Evolutionary conservation across 2,888 invertebrate genomes (phyloP), one percentile per base, ranked within the genome.

Genomic region (Nomada fucata): DNA sequence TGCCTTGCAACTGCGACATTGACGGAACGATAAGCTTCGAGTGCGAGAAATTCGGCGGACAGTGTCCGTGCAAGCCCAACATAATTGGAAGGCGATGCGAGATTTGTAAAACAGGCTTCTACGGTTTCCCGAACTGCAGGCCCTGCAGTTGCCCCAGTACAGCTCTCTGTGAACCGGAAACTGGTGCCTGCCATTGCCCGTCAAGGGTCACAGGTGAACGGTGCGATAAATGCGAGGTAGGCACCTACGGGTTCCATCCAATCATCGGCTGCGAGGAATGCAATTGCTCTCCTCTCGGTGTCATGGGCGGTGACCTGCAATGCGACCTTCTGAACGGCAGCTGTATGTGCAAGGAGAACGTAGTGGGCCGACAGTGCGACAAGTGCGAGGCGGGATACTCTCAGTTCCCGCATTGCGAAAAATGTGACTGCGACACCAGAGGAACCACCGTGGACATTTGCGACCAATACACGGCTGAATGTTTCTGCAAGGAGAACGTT

Each of bases 201-300:
- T 96, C 97, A 2, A 96, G 97, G 88, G 99, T 99, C 0, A 97
- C 96, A 36, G 99, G 99, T 0, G 96, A 96, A 44, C 95, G 96
- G 81, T 99, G 99, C 93, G 97, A 99, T 91, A 96, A 96, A 83
- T 99, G 99, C 93, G 96, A 96, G 82, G 96, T 97, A 0, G 96
- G 96, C 82, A 99, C 99, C 0, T 99, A 97, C 92, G 98, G 98
- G 59, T 98, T 97, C 92, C 98, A 99, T 94, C 96, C 97, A 59
- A 96, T 98, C 72, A 97, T 98, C 90, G 99, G 99, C 10, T 99
- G 99, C 93, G 98, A 98, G 93, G 97, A 97, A 84, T 99, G 99
- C 93, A 97, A 96, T 90, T 99, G 99, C 93, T 96, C 97, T 90
- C 96, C 96, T 0, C 94, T 97, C 52, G 99, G 99, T 7, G 98